These are phyloP conservation scores for Cynopterus brachyotis DNA, from an alignment of 2,113 vertebrate genomes.

Conservation along the genomic window DNA sequence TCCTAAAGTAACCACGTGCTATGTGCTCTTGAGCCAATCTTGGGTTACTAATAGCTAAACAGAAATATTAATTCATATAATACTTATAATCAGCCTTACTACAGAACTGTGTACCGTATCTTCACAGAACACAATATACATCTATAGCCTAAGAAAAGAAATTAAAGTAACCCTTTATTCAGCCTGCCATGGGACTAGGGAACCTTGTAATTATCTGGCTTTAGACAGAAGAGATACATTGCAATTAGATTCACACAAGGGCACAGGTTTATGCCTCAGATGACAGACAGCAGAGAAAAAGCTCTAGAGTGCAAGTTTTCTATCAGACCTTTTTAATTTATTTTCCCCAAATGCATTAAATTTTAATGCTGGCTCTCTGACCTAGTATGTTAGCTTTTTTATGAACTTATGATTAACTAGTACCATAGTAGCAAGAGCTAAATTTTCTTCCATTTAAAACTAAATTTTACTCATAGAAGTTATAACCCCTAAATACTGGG, in stretches of 20 bases:
- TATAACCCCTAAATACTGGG: constrained; percentile 73
- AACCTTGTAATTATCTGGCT: constrained; percentile 85
- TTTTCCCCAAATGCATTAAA: constrained; percentile 78
- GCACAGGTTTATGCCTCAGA: constrained; percentile 83
- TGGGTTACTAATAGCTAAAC: constrained; percentile 11
- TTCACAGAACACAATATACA: constrained; percentile 68
- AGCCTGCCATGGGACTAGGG: constrained; percentile 79
- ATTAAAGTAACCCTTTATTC: constrained; percentile 83
- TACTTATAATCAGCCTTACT: constrained; percentile 29
- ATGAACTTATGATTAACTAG: constrained; percentile 82
- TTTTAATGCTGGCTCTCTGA: constrained; percentile 82
- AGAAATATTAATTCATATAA: constrained; percentile 56
- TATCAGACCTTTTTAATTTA: constrained; percentile 83
- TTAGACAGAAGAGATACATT: constrained; percentile 84
- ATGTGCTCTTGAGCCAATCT: background rate
- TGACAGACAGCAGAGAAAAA: constrained; percentile 78
- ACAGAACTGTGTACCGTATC: constrained; percentile 61
- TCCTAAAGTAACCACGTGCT: background rate
- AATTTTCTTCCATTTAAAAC: constrained; percentile 78
- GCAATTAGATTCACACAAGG: constrained; percentile 84
- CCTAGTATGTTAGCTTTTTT: constrained; percentile 77
- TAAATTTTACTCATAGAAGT: constrained; percentile 74
- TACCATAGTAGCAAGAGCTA: constrained; percentile 58
- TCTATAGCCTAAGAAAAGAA: constrained; percentile 76
- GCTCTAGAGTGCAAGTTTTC: constrained; percentile 74